phyloP scores from a whole-genome alignment of 2,888 invertebrate species.

The Celastrina argiolus region DNA sequence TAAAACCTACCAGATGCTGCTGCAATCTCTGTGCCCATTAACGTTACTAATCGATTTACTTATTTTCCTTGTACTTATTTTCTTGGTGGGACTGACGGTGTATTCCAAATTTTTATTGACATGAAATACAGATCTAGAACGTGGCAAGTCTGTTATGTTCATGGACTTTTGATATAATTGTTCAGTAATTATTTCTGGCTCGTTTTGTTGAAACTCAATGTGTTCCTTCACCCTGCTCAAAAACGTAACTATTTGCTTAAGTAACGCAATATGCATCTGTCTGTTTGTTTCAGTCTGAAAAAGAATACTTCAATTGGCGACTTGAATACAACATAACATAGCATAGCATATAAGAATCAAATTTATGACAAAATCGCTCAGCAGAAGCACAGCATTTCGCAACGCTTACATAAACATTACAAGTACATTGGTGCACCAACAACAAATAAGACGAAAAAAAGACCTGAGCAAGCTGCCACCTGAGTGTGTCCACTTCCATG shows the following conservation, averaged over 20 bases:
- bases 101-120: slow-evolving; percentile 60
- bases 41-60: slow-evolving; percentile 70
- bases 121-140: slow-evolving; percentile 63
- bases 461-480: slow-evolving; percentile 87
- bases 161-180: slow-evolving; percentile 43
- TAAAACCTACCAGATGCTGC: slow-evolving; percentile 51
- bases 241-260: slow-evolving; percentile 84
- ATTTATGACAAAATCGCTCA: slow-evolving; percentile 24
- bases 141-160: slow-evolving; percentile 56
- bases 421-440: slow-evolving; percentile 50
- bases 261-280: slow-evolving; percentile 84
- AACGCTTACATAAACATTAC: slow-evolving; percentile 21
- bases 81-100: slow-evolving; percentile 50
- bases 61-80: slow-evolving; percentile 59
- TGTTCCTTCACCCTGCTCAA: slow-evolving; percentile 83
- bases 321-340: slow-evolving; percentile 21
- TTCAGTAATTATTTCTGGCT: slow-evolving; percentile 38
- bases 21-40: slow-evolving; percentile 58
- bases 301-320: slow-evolving; percentile 34
- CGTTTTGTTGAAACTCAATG: slow-evolving; percentile 66
- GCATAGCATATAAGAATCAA: slow-evolving; percentile 7
- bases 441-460: slow-evolving; percentile 26
- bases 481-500: slow-evolving; percentile 82
- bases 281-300: slow-evolving; percentile 83
- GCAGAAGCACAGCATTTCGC: slow-evolving; percentile 39